Evolutionary conservation across 1,140 invertebrate species (phyloP), one percentile per base, ranked within the genome.

Genomic region (Drosophila nannoptera): DNA sequence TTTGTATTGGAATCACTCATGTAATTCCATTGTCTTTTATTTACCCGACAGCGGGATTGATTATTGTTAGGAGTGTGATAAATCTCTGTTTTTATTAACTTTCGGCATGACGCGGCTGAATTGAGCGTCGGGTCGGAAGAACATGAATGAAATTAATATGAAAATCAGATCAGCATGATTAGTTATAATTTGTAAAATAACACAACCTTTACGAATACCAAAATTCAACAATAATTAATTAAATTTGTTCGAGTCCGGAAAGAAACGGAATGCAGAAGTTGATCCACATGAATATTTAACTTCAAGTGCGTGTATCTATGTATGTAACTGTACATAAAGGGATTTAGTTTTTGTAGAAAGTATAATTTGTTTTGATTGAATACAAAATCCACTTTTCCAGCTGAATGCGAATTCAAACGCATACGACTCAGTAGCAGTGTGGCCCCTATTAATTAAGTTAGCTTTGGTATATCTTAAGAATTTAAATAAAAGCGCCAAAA

Each of bases 21-120:
- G 80, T 84, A 77, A 84, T 78, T 43, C n/a, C 40, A 43, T 7
- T 43, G 14, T 14, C 14, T 48, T 68, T 61, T 65, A 29, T 63
- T 63, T 38, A 55, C 69, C 69, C 69, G 78, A 76, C 77, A 73
- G 53, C 46, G 40, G 75, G 65, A 86, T 86, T 77, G 78, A 78
- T 82, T 80, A 87, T 64, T 83, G 75, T 87, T 73, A 78, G 61
- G 84, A 87, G 84, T 87, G 84, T 87, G 84, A 87, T 87, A 87
- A 87, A 87, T 87, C 86, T 78, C 78, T 87, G 84, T 84, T 81
- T 87, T 87, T 75, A 87, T 87, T 87, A 87, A 87, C 78, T 87
- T 87, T 87, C 66, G 75, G 65, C 71, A 87, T 87, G 84, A 87
- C 73, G 55, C 49, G 36, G 77, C 84, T 46, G 46, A 77, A 73